Percentiles rank a stretch among this genome's conserved stretches.
These are phyloP conservation scores for Taenioides sp. DNA, from an alignment of 2,797 vertebrate genomes.

Conservation along the genomic window DNA sequence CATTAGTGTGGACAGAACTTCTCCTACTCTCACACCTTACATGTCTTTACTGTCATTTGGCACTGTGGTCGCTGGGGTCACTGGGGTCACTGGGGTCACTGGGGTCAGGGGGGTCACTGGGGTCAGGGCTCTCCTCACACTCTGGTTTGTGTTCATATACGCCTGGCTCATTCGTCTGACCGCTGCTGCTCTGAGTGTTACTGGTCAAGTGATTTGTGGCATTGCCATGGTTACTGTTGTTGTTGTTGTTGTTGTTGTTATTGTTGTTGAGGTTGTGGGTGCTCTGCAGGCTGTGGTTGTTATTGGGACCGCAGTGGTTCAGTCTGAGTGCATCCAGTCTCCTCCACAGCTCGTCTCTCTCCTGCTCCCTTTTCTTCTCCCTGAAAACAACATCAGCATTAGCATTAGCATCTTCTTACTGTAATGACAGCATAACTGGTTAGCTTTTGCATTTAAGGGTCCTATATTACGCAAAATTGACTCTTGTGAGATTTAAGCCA, in stretches of 20 bases:
- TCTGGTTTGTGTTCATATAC: background rate
- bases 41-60: conserved; percentile 79
- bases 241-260: conserved; percentile 78
- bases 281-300: conserved; percentile 77
- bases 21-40: conserved; percentile 47
- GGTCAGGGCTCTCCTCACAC: conserved; percentile 23
- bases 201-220: conserved; percentile 22
- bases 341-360: conserved; percentile 95
- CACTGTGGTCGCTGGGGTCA: conserved; percentile 61
- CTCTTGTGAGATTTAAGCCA: too few relatives aligned
- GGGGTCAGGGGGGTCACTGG: conserved; percentile 41
- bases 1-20: background rate
- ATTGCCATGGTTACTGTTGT: conserved; percentile 67
- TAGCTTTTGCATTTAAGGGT: too few relatives aligned
- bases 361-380: conserved; percentile 96
- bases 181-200: conserved; percentile 40
- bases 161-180: conserved; percentile 5
- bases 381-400: conserved; percentile 59
- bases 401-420: background rate
- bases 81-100: conserved; percentile 59
- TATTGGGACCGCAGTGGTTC: conserved; percentile 82
- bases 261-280: conserved; percentile 60
- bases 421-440: background rate
- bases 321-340: conserved; percentile 89
- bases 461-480: too few relatives aligned